Evolutionary conservation across 2,888 invertebrate genomes (phyloP), one percentile per base, ranked within the genome.

Genomic region (Drosophila histrio): DNA sequence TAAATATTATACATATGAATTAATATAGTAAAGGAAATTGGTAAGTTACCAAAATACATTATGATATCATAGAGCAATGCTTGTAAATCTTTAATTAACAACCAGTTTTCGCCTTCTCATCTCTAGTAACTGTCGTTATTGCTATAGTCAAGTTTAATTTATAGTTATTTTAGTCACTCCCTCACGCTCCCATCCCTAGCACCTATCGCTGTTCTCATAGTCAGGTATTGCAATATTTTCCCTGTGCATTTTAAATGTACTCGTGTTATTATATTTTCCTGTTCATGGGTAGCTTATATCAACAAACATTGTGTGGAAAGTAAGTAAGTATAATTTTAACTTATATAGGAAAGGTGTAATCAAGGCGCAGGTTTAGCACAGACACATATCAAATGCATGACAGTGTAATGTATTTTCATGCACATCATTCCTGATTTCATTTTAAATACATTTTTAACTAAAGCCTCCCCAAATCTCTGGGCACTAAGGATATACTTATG

Each of bases 181-280:
- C 22, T 59, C 44, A 62, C 46, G 61, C 30, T 38, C 13, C 5
- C 75, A 52, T 58, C 58, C 30, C 47, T 56, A 56, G 28, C 5
- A 11, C 13, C 24, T 49, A 36, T 62, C 54, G 59, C 28, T 39
- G 11, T 58, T 60, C 47, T 52, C 41, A 50, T 17, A 44, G 41
- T 39, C 68, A 34, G 69, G 66, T 64, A 75, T 68, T 71, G 73
- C 67, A 69, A 79, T 79, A 76, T 82, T 83, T 81, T 78, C 65
- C 62, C 62, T 72, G 47, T 76, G 82, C 65, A 83, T 84, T 81
- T 85, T 59, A 67, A 79, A 85, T 87, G 63, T 28, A 59, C 22
- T 54, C 6, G 11, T 43, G 8, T 32, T 54, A 22, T 78, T 81
- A 68, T 86, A 44, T 74, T 52, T 53, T 54, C 64, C 72, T 60